phyloP scores from a whole-genome alignment of 2,888 invertebrate genomes.

The Morpho helenor region DNA sequence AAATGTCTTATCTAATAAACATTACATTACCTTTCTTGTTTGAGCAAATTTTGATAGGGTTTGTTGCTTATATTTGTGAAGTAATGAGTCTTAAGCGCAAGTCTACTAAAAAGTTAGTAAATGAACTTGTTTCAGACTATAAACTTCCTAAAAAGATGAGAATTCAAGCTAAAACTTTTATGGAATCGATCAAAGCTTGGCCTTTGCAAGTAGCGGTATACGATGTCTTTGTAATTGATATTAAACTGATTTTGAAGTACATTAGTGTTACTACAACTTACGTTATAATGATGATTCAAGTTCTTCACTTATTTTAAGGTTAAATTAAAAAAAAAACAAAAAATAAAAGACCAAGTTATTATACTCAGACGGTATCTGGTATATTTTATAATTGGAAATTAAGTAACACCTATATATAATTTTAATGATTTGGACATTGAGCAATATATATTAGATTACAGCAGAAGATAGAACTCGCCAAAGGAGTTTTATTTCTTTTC shows the following conservation, averaged over 20 bases:
- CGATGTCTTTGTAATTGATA: conserved; percentile 57
- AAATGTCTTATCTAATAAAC: conserved; percentile 32
- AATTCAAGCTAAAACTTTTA: conserved; percentile 55
- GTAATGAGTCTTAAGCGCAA: conserved; percentile 40
- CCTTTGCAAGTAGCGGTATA: conserved; percentile 36
- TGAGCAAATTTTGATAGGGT: conserved; percentile 21
- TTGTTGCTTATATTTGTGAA: conserved; percentile 38
- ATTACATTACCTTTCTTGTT: conserved; percentile 42
- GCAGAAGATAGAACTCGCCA: too few species aligned
- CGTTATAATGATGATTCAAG: conserved; percentile 58
- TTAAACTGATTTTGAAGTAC: conserved; percentile 55
- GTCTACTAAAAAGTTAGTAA: conserved; percentile 45
- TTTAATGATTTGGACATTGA: too few species aligned
- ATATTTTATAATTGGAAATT: too few species aligned
- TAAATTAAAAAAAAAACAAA: too few species aligned
- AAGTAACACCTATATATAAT: too few species aligned
- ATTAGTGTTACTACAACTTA: conserved; percentile 59
- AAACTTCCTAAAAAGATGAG: conserved; percentile 47
- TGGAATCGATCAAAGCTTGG: conserved; percentile 56
- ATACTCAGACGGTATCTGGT: too few species aligned
- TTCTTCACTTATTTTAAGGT: conserved; percentile 45
- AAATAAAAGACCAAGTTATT: too few species aligned
- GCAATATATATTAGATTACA: too few species aligned
- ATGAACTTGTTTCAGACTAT: conserved; percentile 57
- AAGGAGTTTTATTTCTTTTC: too few species aligned